phyloP scores from a whole-genome alignment of 2,797 vertebrate species.

The Syndactyla subalaris region DNA sequence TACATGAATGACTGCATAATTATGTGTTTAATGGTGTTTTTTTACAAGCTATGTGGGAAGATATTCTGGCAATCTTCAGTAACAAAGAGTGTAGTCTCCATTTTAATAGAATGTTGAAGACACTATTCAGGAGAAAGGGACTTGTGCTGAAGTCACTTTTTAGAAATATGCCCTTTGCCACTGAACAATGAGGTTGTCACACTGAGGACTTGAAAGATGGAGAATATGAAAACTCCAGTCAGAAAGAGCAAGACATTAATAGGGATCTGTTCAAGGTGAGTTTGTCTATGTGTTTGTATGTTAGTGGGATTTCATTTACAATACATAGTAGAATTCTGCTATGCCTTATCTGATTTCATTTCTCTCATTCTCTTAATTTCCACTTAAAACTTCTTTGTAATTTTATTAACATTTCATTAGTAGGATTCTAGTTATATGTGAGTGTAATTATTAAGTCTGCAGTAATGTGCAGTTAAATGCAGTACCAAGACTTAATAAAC shows the following conservation, averaged over 20 bases:
- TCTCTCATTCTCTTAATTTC: background rate
- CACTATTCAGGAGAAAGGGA: background rate
- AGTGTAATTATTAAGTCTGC: background rate
- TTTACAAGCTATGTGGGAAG: background rate
- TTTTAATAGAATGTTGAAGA: background rate
- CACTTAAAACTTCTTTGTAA: background rate
- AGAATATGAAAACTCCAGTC: background rate
- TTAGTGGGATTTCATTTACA: background rate
- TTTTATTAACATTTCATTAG: background rate
- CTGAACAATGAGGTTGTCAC: accelerated
- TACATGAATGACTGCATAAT: background rate
- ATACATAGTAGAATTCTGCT: background rate
- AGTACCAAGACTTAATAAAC: background rate
- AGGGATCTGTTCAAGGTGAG: background rate
- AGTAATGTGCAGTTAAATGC: background rate
- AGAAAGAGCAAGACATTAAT: background rate
- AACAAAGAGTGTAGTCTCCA: background rate
- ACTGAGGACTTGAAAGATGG: background rate
- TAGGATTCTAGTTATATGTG: background rate
- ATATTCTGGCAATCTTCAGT: background rate
- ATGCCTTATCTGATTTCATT: background rate
- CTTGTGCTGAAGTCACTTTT: background rate
- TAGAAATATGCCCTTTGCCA: background rate
- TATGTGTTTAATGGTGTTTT: background rate
- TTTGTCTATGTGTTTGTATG: accelerated